Percentiles rank a stretch among this genome's conserved stretches.
phyloP scores from a whole-genome alignment of 2,888 invertebrate genomes.

The Taphrorychus bicolor region DNA sequence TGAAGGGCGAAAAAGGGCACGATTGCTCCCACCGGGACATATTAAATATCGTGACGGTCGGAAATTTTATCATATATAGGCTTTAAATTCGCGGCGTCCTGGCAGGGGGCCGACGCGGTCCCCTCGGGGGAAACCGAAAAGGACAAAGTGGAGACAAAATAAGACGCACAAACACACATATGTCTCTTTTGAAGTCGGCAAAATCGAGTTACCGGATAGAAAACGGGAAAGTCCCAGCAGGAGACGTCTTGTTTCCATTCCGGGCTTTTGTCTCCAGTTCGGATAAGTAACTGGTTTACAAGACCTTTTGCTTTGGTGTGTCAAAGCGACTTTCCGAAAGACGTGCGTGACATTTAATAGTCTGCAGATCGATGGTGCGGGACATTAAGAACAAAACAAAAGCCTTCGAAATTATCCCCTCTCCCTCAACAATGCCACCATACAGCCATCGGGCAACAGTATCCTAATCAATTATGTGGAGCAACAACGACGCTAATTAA shows the following conservation, averaged over 20 bases:
- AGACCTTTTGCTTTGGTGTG: constrained; percentile 3
- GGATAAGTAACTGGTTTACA: constrained; percentile 19
- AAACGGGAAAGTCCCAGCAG: constrained; percentile 16
- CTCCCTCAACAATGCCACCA: constrained; percentile 15
- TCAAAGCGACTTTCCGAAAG: not conserved
- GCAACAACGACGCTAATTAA: constrained; percentile 33
- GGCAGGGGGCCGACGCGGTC: not conserved
- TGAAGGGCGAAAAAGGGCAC: constrained; percentile 42
- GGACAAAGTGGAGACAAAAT: constrained; percentile 19
- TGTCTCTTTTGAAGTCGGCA: constrained; percentile 27
- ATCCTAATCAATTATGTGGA: constrained; percentile 29
- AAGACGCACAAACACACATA: constrained; percentile 23
- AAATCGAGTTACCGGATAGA: constrained; percentile 29
- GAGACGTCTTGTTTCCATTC: constrained; percentile 24
- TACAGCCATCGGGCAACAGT: constrained; percentile 11
- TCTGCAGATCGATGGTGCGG: not conserved
- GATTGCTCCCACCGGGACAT: constrained; percentile 47
- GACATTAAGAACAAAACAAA: not conserved
- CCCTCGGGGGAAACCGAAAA: constrained; percentile 12
- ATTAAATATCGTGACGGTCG: constrained; percentile 43
- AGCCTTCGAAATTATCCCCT: not conserved
- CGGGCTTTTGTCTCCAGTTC: constrained; percentile 12
- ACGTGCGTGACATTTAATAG: constrained; percentile 8
- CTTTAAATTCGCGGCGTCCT: not conserved
- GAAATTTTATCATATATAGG: constrained; percentile 26